Base-by-base conservation (phyloP, 1,140 invertebrate species). In the Bombus affinis region DNA sequence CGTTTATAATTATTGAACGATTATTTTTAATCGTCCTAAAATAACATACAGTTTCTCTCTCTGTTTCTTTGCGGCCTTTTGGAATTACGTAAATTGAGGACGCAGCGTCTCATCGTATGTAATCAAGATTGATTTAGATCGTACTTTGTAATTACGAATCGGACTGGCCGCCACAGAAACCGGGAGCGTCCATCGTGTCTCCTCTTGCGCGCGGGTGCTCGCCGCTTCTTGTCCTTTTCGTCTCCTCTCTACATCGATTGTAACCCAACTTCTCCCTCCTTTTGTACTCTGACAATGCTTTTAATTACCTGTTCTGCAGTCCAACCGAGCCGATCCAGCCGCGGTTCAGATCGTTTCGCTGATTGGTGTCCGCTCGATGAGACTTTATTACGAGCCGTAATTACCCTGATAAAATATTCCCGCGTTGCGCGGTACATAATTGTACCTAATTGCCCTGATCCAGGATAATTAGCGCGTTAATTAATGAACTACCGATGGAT, bases 211-310 rank as follows among this genome's bases (percentile, higher is more conserved):
- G 68, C 70, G 70, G 22, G 70, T 71, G 68, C 37, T 25, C 68
- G 37, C 18, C 35, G 28, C 28, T 9, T 42, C 65, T 79, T 47
- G 65, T 70, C 42, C 68, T n/a, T 80, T 72, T 85, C n/a, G 73
- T 84, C 44, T 37, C 35, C 35, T 18, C 39, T 39, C n/a, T 39
- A 6, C 53, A 28, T 39, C 70, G 70, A 39, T 44, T 37, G 73
- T 80, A 68, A 35, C n/a, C 62, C 35, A 53, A 8, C 42, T 73
- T 4, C 59, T 22, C 72, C 66, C 32, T 68, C 37, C 72, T 86
- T 89, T 89, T 87, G 76, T 86, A 35, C 85, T 74, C 88, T 59
- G 81, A 89, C 88, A 90, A 90, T 89, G 88, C 88, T 90, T 89
- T 89, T 90, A 90, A 90, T 90, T 89, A 84, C 66, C 72, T 73